Percentiles rank a stretch among this genome's conserved stretches.
These are phyloP conservation scores for Ctenomys sociabilis DNA, from an alignment of 2,113 vertebrate species.

Conservation along the genomic window DNA sequence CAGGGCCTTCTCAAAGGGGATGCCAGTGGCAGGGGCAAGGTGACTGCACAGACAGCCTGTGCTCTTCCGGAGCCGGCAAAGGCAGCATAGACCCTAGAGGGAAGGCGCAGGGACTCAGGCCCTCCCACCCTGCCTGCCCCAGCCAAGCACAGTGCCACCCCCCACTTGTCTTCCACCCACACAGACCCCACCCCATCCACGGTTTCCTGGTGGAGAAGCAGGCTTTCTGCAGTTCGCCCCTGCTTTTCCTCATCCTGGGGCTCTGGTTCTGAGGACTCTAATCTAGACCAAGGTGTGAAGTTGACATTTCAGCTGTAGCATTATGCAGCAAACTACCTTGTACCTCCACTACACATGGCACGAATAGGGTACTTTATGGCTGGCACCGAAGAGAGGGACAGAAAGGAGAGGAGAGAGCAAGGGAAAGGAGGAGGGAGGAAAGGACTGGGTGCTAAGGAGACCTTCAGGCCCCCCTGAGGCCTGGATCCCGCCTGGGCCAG, in stretches of 20 bases:
- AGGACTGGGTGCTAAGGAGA: not conserved
- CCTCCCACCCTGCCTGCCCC: not conserved
- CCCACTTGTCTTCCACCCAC: not conserved
- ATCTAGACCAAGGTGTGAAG: not conserved
- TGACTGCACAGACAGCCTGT: no score
- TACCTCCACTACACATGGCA: no score
- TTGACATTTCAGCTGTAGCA: accelerated
- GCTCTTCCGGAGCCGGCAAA: not conserved
- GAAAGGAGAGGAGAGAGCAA: not conserved
- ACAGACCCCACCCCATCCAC: not conserved
- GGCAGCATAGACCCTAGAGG: not conserved
- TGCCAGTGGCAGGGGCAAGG: not conserved
- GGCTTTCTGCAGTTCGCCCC: no score
- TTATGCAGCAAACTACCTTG: not conserved
- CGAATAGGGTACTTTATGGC: not conserved
- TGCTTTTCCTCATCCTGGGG: not conserved
- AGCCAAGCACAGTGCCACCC: not conserved
- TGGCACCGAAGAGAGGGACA: not conserved
- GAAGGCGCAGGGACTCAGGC: not conserved
- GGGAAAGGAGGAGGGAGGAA: not conserved
- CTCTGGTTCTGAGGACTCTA: not conserved
- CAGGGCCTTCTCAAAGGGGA: not conserved
- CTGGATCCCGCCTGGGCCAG: not conserved
- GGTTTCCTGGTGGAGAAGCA: not conserved
- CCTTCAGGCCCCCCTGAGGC: not conserved